These are phyloP conservation scores for Indri indri DNA, from an alignment of 2,113 vertebrate genomes.

Conservation along the genomic window DNA sequence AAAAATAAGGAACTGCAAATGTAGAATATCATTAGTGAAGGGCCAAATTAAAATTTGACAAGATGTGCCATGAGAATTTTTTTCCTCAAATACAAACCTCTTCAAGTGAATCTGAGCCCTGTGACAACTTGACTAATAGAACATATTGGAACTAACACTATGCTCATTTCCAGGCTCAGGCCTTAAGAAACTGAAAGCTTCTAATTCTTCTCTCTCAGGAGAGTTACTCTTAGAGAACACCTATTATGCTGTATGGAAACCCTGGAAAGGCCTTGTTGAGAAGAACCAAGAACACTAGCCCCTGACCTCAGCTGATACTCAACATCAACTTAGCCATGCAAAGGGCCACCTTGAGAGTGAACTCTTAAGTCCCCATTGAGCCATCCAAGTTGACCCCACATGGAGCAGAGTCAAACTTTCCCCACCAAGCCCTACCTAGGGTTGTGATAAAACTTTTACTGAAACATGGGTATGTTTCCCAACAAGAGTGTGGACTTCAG, in stretches of 20 bases:
- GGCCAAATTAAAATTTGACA: background rate
- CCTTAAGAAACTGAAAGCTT: background rate
- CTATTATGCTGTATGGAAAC: accelerated
- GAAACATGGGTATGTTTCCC: background rate
- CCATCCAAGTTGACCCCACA: background rate
- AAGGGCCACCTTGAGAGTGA: background rate
- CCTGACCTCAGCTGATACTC: background rate
- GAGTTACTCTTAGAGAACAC: background rate
- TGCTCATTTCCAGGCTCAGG: background rate
- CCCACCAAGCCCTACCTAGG: too few relatives aligned
- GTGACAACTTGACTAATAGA: background rate
- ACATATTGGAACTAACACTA: background rate
- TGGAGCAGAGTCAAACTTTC: too few relatives aligned
- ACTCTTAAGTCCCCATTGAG: accelerated
- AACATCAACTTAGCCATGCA: too few relatives aligned
- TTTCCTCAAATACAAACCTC: background rate
- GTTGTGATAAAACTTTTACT: background rate
- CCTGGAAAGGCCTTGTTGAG: background rate
- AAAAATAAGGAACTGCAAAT: background rate
- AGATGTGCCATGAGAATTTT: background rate
- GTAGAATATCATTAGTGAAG: background rate
- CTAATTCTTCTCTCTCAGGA: too few relatives aligned
- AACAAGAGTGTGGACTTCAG: background rate
- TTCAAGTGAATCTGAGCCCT: background rate
- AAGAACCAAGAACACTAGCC: background rate